Conservation (phyloP, 2,888 invertebrate genomes). For the Aplocera efformata region DNA sequence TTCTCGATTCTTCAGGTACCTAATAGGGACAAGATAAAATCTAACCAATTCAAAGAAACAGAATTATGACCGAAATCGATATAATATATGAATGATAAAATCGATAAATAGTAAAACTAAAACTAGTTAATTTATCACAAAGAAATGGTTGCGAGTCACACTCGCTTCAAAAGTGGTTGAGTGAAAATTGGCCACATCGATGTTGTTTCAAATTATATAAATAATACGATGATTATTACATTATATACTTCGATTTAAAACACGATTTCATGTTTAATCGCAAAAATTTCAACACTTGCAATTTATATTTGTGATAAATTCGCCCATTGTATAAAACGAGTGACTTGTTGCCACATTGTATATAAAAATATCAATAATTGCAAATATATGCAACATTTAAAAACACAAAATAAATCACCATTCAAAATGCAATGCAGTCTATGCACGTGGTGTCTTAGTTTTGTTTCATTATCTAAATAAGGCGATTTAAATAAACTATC, state of each 20-base stretch:
- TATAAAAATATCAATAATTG: slow-evolving; percentile 47
- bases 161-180: slow-evolving; percentile 29
- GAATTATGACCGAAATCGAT: slow-evolving; percentile 20
- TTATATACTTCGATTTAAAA: slow-evolving; percentile 12
- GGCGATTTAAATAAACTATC: slow-evolving; percentile 64
- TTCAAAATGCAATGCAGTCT: slow-evolving; percentile 74
- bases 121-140: slow-evolving; percentile 36
- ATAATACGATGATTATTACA: slow-evolving; percentile 13
- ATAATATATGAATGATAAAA: slow-evolving; percentile 19
- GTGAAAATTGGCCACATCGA: slow-evolving; percentile 26
- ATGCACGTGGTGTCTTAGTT: slow-evolving; percentile 66
- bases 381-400: slow-evolving; percentile 44
- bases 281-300: slow-evolving; percentile 25
- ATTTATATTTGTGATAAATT: slow-evolving; percentile 43
- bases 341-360: slow-evolving; percentile 22
- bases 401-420: slow-evolving; percentile 51
- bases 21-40: slow-evolving; percentile 58
- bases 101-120: slow-evolving; percentile 23
- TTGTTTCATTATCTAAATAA: slow-evolving; percentile 51
- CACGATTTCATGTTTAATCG: slow-evolving; percentile 18
- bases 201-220: slow-evolving; percentile 18
- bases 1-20: slow-evolving; percentile 71
- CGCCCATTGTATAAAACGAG: slow-evolving; percentile 28
- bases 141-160: slow-evolving; percentile 31
- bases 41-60: slow-evolving; percentile 29